Base-by-base conservation (phyloP, 1,140 invertebrate species). In the Bombus balteatus region DNA sequence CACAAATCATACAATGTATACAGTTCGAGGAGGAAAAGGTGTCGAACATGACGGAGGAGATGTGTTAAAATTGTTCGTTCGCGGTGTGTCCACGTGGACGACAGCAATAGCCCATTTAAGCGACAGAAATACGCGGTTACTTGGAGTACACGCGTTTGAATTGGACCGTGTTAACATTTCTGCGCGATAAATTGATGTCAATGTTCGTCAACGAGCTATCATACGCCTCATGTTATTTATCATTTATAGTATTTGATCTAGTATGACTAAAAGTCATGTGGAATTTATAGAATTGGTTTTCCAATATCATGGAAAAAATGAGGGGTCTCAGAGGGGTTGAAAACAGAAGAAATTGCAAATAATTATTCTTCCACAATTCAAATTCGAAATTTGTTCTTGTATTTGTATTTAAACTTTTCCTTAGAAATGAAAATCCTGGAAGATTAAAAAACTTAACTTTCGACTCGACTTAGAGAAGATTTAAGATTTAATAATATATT, bases 21-120 rank as follows among this genome's bases (percentile, higher is more conserved):
- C 6, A 59, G 28, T 76, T n/a, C 13, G 9, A n/a, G 0, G 8
- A 5, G 13, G 53, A 13, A 81, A 73, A 68, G 1, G 37, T 37
- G 62, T 66, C 59, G 62, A 80, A 85, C 62, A 59, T 5, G 13
- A 6, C 22, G 8, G 1, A 15, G n/a, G 13, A 18, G 47, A 15
- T 3, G 22, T 22, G 25, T 68, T 41, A 71, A 47, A 57, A 41
- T 39, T 37, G 34, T 79, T 13, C 43, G 62, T 53, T 53, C 5
- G 68, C 15, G 4, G 34, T 74, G 53, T 22, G 72, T 34, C 87
- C 93, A 94, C 92, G 93, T 94, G 93, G 88, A 86, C 85, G 79
- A 39, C 85, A 89, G 78, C 92, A 93, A 89, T 93, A 91, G 87
- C 90, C 90, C 87, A 88, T 91, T 93, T 90, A 47, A n/a, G 68